phyloP scores from a whole-genome alignment of 2,888 invertebrate genomes.

The Drosophila macrospina region DNA sequence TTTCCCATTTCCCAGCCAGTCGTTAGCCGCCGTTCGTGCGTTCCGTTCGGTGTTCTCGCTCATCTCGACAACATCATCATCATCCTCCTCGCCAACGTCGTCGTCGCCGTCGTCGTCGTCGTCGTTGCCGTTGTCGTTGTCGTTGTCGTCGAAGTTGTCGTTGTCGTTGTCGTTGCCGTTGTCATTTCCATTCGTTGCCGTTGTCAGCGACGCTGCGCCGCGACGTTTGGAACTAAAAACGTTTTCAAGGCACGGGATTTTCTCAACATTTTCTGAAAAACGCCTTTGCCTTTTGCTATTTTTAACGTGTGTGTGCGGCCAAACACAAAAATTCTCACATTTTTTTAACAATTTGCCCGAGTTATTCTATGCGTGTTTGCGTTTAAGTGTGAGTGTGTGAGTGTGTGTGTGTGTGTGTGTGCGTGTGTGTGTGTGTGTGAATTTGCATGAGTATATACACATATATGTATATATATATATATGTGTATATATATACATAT shows the following conservation, averaged over 20 bases:
- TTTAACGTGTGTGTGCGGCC: conserved; percentile 67
- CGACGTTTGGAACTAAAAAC: conserved; percentile 68
- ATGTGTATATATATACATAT: background rate
- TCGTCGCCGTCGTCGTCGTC: conserved; percentile 4
- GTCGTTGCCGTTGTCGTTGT: conserved; percentile 24
- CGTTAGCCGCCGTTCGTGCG: conserved; percentile 74
- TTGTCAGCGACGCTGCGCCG: conserved; percentile 52
- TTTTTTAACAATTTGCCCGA: conserved; percentile 70
- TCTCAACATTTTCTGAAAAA: conserved; percentile 47
- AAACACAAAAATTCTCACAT: conserved; percentile 59
- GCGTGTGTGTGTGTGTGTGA: background rate
- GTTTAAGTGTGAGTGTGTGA: conserved; percentile 7
- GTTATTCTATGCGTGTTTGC: conserved; percentile 37
- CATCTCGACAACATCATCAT: conserved; percentile 28
- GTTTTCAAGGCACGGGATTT: conserved; percentile 71
- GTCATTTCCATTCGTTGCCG: conserved; percentile 58
- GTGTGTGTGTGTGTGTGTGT: too few species aligned
- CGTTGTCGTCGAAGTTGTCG: conserved; percentile 9
- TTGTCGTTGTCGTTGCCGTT: conserved; percentile 37
- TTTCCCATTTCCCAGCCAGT: conserved; percentile 53
- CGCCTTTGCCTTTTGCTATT: conserved; percentile 69
- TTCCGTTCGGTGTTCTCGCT: conserved; percentile 64
- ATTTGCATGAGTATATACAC: conserved; percentile 12
- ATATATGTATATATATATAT: background rate
- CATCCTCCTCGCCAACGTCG: conserved; percentile 11